Evolutionary conservation across 2,113 vertebrate species (phyloP), one percentile per base, ranked within the genome.

Genomic region (Panurus biarmicus): DNA sequence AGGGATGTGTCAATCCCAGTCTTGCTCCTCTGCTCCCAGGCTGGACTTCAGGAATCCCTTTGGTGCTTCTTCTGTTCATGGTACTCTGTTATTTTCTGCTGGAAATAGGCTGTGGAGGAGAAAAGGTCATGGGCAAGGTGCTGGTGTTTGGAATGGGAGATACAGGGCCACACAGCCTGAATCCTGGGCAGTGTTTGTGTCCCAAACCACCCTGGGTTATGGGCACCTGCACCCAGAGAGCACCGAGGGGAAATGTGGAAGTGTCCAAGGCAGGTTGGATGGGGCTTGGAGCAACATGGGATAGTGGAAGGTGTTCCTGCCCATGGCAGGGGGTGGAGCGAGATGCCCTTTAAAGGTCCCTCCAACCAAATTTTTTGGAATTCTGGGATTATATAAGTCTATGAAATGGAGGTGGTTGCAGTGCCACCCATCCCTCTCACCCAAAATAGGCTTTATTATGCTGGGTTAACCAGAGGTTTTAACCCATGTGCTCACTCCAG

Each of bases 71-170:
- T 98, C 94, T 97, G 97, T 82, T 98, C 98, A 3, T 98, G 98
- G 90, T 98, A 98, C 94, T 99, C 98, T 19, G 92, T 69, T 95
- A 99, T 98, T 96, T 98, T 99, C 95, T 60, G 95, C 91, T 99
- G 98, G 96, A 99, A 99, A 89, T 98, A 98, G 0, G 86, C 98
- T 98, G 96, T 57, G 74, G 90, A 51, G n/a, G 80, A 97, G 64
- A 95, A 31, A 51, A 81, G 29, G 71, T 15, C 2, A 1, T 20
- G 5, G 9, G 57, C 3, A 16, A 35, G 31, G 25, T 1, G 19
- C 2, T 31, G 29, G 16, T 1, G 10, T 18, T 47, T 3, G 50
- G 35, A 62, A 17, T 26, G 35, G 45, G 53, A 12, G 21, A 35
- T 3, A 2, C 2, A 10, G 58, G 44, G 64, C 67, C 84, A 58